These are phyloP conservation scores for Argya squamiceps DNA, from an alignment of 2,797 vertebrate genomes.

Conservation along the genomic window DNA sequence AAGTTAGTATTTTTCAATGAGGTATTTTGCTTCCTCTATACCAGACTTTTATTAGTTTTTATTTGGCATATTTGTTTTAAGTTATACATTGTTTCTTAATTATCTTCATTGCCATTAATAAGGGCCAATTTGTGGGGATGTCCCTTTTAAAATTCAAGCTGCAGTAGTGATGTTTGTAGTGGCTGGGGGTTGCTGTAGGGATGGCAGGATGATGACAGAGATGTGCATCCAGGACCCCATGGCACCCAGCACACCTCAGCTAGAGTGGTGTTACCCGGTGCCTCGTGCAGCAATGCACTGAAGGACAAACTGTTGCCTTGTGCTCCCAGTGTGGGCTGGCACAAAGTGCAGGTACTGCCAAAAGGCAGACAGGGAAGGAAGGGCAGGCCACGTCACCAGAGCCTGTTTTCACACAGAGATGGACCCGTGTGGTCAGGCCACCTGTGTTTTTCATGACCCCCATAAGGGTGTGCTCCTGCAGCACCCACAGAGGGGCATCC, in stretches of 20 bases:
- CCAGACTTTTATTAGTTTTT: not conserved
- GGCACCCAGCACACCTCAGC: not conserved
- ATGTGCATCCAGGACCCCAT: not conserved
- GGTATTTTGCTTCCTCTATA: not conserved
- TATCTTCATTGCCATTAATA: not conserved
- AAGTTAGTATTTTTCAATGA: not conserved
- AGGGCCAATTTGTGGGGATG: not conserved
- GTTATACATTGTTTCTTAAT: not conserved
- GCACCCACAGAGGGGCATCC: not conserved
- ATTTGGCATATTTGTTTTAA: not conserved
- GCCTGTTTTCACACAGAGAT: not conserved
- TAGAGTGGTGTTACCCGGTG: accelerated
- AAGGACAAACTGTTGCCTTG: not conserved
- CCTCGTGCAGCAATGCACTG: not conserved
- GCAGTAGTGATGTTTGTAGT: not conserved
- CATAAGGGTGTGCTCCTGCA: not conserved
- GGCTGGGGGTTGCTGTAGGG: not conserved
- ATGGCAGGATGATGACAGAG: not conserved
- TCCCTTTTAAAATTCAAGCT: not conserved
- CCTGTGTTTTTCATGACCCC: not conserved
- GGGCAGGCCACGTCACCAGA: not conserved
- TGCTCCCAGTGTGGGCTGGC: not conserved
- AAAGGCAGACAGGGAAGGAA: not conserved
- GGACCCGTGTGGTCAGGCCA: too few species aligned
- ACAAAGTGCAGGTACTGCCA: not conserved